Evolutionary conservation across 2,888 invertebrate genomes (phyloP).

Genomic region (Drosophila limbata): DNA sequence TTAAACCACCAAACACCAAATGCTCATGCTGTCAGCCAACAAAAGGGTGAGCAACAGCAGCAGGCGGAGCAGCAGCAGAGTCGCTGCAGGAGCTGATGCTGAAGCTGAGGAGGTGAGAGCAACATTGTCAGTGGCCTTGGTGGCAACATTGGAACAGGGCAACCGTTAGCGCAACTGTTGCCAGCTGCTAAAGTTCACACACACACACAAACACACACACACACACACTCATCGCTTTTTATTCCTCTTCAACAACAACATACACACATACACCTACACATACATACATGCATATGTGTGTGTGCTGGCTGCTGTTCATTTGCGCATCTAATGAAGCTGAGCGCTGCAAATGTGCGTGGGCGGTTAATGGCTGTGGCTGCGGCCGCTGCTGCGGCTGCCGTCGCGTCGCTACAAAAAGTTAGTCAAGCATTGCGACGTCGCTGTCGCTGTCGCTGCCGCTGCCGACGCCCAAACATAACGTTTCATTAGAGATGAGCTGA

Average conservation of each 20-base stretch:
- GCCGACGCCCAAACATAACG: conserved; percentile 67
- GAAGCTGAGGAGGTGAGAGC: conserved; percentile 7
- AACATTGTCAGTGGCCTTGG: conserved; percentile 51
- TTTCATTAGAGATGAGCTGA: conserved; percentile 79
- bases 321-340: conserved; percentile 76
- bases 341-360: conserved; percentile 78
- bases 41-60: conserved; percentile 19
- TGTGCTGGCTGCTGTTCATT: conserved; percentile 62
- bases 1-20: conserved; percentile 80
- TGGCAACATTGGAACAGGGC: conserved; percentile 51
- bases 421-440: conserved; percentile 34
- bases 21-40: conserved; percentile 71
- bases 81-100: neutral
- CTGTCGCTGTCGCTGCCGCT: neutral
- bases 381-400: conserved; percentile 24
- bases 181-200: conserved; percentile 77
- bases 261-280: neutral
- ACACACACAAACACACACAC: conserved; percentile 39
- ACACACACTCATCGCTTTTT: conserved; percentile 33
- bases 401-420: conserved; percentile 61
- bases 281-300: conserved; percentile 5
- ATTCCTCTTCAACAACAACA: conserved; percentile 12
- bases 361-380: conserved; percentile 67
- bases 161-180: conserved; percentile 61
- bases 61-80: neutral